Evolutionary conservation across 2,888 invertebrate species (phyloP).

Genomic region (Dryocosmus kuriphilus): DNA sequence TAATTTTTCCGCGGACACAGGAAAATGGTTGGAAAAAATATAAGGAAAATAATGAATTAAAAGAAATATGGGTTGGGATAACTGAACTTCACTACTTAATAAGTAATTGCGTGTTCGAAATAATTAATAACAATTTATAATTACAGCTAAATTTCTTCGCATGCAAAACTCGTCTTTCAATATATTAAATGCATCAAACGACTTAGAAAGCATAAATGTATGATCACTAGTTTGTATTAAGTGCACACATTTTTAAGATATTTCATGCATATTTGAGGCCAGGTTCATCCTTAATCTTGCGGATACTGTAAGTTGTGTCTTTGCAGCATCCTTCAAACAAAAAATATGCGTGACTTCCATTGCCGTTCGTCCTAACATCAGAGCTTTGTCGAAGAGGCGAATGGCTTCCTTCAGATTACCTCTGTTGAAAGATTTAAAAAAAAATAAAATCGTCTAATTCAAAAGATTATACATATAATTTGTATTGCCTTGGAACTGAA

Average conservation of each 20-base stretch:
- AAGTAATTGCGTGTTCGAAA: neutral
- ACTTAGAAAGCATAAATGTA: neutral
- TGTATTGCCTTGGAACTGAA: too few species aligned
- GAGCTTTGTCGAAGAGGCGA: slow-evolving; percentile 92
- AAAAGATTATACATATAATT: too few species aligned
- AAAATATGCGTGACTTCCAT: slow-evolving; percentile 94
- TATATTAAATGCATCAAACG: slow-evolving; percentile 6
- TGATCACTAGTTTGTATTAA: neutral
- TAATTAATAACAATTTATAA: slow-evolving; percentile 18
- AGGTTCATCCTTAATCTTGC: slow-evolving; percentile 85
- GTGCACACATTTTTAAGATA: slow-evolving; percentile 47
- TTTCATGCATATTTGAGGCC: slow-evolving; percentile 62
- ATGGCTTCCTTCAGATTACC: slow-evolving; percentile 91
- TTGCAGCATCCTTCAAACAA: slow-evolving; percentile 92
- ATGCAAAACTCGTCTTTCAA: neutral
- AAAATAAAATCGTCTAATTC: neutral
- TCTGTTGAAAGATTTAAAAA: slow-evolving; percentile 79
- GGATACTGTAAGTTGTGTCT: slow-evolving; percentile 91
- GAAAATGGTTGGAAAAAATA: too few species aligned
- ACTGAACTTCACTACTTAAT: neutral
- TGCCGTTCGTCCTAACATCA: slow-evolving; percentile 90
- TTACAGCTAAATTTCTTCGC: neutral
- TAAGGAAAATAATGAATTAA: too few species aligned
- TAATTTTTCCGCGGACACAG: too few species aligned
- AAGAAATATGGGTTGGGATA: too few species aligned